A percentile compares a stretch with the other conserved stretches of the same genome.
Conservation (phyloP, 2,113 vertebrate species). For the Nothobranchius furzeri region DNA sequence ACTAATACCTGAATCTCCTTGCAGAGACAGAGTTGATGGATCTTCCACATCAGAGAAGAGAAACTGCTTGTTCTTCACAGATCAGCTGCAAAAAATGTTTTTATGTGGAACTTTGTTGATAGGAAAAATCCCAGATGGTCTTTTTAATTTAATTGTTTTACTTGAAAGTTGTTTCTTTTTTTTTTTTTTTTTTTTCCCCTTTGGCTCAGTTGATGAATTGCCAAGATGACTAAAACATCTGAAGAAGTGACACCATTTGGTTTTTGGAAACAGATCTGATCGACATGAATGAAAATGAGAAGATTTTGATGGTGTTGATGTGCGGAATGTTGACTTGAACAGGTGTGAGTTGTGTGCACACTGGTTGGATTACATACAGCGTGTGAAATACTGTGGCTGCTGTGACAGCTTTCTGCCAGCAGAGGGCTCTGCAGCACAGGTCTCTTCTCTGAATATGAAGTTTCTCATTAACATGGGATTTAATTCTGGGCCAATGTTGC, state of each 20-base stretch:
- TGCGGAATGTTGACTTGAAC: slow-evolving; percentile 1
- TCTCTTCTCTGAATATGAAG: background rate
- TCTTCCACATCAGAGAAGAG: background rate
- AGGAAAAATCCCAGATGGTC: background rate
- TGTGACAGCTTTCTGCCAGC: background rate
- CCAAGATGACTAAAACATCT: background rate
- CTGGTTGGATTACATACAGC: slow-evolving; percentile 15
- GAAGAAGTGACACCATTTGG: slow-evolving; percentile 3
- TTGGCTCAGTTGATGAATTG: background rate
- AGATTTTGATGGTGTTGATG: slow-evolving; percentile 16
- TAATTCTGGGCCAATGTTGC: no score
- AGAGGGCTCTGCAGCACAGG: background rate
- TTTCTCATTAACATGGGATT: no score
- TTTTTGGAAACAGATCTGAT: background rate
- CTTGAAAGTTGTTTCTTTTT: background rate
- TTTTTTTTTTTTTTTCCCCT: slow-evolving; percentile 1
- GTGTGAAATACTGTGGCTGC: slow-evolving; percentile 22
- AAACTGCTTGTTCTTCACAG: background rate
- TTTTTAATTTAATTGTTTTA: background rate
- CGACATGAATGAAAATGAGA: slow-evolving; percentile 5
- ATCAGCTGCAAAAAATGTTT: slow-evolving; percentile 8
- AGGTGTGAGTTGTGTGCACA: slow-evolving; percentile 10
- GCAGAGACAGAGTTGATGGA: slow-evolving; percentile 24
- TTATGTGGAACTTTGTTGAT: background rate
- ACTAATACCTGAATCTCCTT: slow-evolving; percentile 1